These are phyloP conservation scores for Agonopterix subpropinquella DNA, from an alignment of 2,888 invertebrate genomes.

Conservation along the genomic window DNA sequence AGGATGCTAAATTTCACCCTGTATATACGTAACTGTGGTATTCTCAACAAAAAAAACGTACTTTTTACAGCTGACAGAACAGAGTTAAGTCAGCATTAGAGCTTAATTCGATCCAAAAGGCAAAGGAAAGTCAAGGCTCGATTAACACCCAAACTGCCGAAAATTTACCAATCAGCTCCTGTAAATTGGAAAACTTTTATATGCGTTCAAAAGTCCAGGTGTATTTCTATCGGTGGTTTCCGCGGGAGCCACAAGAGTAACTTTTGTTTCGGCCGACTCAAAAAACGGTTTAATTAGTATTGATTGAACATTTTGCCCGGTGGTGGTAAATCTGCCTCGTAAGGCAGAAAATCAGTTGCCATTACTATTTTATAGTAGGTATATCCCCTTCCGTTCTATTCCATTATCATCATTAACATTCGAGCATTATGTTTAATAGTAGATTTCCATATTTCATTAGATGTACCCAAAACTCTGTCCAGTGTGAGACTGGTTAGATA, in stretches of 20 bases:
- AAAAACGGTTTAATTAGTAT: slow-evolving; percentile 56
- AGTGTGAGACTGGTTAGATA: too few species aligned
- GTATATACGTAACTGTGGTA: too few species aligned
- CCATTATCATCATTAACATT: too few species aligned
- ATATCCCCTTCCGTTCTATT: too few species aligned
- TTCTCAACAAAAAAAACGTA: too few species aligned
- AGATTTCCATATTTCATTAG: too few species aligned
- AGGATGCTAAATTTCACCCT: too few species aligned
- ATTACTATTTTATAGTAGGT: too few species aligned
- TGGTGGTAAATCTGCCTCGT: background rate
- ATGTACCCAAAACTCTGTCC: too few species aligned
- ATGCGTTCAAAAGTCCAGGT: slow-evolving; percentile 73
- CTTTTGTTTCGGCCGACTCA: slow-evolving; percentile 52
- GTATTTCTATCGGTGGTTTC: slow-evolving; percentile 61
- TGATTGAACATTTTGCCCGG: slow-evolving; percentile 34
- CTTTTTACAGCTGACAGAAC: too few species aligned
- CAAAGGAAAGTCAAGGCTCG: slow-evolving; percentile 61
- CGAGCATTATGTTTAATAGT: too few species aligned
- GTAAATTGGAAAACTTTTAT: slow-evolving; percentile 76
- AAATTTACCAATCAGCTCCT: slow-evolving; percentile 73
- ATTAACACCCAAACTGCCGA: slow-evolving; percentile 70
- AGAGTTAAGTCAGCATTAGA: slow-evolving; percentile 16
- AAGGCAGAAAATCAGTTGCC: too few species aligned
- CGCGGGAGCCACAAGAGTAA: slow-evolving; percentile 34
- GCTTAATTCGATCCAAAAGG: slow-evolving; percentile 54